A percentile compares a stretch with the other conserved stretches of the same genome.
Evolutionary conservation across 2,888 invertebrate species (phyloP).

Genomic region (Dyspetes luteomarginatus): DNA sequence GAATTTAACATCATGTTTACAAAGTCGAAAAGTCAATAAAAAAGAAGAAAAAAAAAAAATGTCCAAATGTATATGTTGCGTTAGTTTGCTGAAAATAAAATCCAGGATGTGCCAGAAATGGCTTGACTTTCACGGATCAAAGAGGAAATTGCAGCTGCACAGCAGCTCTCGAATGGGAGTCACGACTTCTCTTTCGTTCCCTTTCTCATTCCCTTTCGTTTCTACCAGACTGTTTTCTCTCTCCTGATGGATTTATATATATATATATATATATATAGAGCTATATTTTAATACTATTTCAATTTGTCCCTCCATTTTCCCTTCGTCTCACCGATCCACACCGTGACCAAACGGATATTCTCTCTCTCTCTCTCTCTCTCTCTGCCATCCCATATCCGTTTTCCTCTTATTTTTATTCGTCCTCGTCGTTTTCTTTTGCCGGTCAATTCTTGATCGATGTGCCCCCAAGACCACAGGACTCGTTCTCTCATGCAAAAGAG

Average conservation of each 20-base stretch:
- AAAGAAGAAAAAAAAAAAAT: not conserved
- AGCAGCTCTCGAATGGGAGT: slow-evolving; percentile 49
- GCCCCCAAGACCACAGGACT: slow-evolving; percentile 37
- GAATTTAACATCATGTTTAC: not conserved
- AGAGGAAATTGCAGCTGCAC: slow-evolving; percentile 53
- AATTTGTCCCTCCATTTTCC: slow-evolving; percentile 42
- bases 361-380: slow-evolving; percentile 28
- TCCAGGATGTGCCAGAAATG: slow-evolving; percentile 7
- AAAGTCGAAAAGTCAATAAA: not conserved
- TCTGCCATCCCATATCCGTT: slow-evolving; percentile 55
- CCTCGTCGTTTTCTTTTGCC: slow-evolving; percentile 13
- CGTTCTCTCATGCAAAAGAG: slow-evolving; percentile 24
- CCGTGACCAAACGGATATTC: slow-evolving; percentile 64
- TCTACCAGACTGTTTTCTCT: slow-evolving; percentile 18
- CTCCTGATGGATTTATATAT: not conserved
- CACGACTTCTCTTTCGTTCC: slow-evolving; percentile 43
- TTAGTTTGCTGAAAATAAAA: not conserved
- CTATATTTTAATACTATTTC: slow-evolving; percentile 26
- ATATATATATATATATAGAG: not conserved
- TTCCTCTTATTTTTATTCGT: slow-evolving; percentile 18
- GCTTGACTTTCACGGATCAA: slow-evolving; percentile 45
- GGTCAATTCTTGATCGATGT: slow-evolving; percentile 17
- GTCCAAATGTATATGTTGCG: too few species aligned
- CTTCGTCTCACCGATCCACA: slow-evolving; percentile 57
- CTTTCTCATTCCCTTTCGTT: slow-evolving; percentile 53